Base-by-base conservation (phyloP, 2,888 invertebrate species). In the Margaritifera margaritifera region DNA sequence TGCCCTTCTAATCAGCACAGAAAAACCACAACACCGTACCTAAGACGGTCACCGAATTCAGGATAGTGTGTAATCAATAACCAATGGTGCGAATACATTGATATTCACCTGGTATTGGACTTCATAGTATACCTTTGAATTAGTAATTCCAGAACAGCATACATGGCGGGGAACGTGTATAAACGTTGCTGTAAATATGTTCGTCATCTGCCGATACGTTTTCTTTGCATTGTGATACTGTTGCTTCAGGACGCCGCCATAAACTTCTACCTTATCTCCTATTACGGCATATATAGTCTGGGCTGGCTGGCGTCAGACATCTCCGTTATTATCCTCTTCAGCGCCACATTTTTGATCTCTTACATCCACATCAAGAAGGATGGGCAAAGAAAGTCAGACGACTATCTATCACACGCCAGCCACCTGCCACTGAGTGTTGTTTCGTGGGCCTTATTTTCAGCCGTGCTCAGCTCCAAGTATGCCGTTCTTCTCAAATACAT, bases 401-500 rank as follows among this genome's bases (percentile, higher is more conserved):
- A 54, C 1, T 55, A 51, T 8, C 42, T 24, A 19, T 50, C 53
- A 1, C 69, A 69, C 50, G 19, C 64, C 2, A 64, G 62, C 18
- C 69, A 66, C 50, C 84, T 83, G 75, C 88, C 80, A 62, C 74
- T 85, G 67, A 90, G 90, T 24, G 92, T 91, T 80, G 80, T 91
- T 20, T 89, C 91, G 0, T 92, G 92, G 92, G 78, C 91, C 42
- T 84, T 91, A 56, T 92, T 92, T 81, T 87, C 91, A 6, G 69
- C 88, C 6, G 79, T 92, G 4, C 84, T 92, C 50, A 88, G 91
- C 52, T 88, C 90, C 6, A 92, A 92, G 82, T 84, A 92, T 50
- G 88, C 88, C 42, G 86, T 92, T 27, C 89, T 92, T 64, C 92
- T 92, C 84, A 90, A 90, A 62, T 87, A 83, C 11, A 87, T 89